Evolutionary conservation across 2,113 vertebrate species (phyloP).

Genomic region (Butorides virescens): DNA sequence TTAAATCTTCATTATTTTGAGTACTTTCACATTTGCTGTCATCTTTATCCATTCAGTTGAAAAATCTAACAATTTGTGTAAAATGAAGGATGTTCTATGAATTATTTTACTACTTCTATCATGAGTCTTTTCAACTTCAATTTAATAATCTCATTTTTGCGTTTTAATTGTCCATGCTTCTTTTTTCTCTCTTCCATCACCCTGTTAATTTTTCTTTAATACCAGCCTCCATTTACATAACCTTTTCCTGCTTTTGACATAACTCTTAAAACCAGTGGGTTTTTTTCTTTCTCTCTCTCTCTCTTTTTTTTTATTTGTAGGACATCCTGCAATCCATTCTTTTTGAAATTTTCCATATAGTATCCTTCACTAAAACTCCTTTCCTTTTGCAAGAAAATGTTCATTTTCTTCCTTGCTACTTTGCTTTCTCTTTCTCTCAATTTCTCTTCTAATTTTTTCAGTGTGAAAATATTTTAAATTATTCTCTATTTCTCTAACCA

Average conservation of each 20-base stretch:
- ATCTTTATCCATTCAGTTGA: background rate
- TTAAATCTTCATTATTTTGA: background rate
- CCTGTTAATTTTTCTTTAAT: background rate
- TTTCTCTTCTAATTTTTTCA: background rate
- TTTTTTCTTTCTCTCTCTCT: background rate
- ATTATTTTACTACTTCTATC: background rate
- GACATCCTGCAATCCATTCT: background rate
- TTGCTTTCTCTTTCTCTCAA: background rate
- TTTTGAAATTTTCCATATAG: background rate
- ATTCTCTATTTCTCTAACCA: background rate
- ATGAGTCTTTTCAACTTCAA: background rate
- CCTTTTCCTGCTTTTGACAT: background rate
- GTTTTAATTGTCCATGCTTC: background rate
- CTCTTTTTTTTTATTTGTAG: background rate
- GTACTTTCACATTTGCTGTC: background rate
- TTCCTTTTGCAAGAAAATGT: background rate
- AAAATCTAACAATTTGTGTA: background rate
- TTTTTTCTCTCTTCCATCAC: background rate
- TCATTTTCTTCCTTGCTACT: background rate
- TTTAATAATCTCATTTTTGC: background rate
- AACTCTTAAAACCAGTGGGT: accelerated
- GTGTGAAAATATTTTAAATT: background rate
- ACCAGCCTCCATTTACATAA: accelerated
- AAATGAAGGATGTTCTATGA: background rate
- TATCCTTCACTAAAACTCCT: background rate